Base-by-base conservation (phyloP, 2,888 invertebrate species). In the Ceramica pisi region DNA sequence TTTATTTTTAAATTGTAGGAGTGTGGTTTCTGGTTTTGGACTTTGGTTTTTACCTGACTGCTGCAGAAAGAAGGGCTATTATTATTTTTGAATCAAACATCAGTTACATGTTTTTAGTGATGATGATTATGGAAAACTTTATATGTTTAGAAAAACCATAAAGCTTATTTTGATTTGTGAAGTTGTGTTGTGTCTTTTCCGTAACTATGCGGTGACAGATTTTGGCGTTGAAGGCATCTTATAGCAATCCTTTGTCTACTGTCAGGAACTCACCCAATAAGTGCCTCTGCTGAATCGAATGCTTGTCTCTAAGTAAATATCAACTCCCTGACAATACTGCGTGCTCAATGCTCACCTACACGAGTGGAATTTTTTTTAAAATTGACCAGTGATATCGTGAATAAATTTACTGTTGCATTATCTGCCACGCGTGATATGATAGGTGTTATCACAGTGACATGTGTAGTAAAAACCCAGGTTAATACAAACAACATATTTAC, bases 231-330 rank as follows among this genome's bases (percentile, higher is more conserved):
- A 31, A 21, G 8, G 2, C 6, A 48, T 23, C 3, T 59, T 26
- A 12, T n/a, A 26, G 44, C 46, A n/a, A 53, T 23, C 16, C 21
- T 53, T 31, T 12, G 48, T 55, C 46, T 63, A 57, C 26, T 48
- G 35, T 53, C 55, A 75, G 26, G 31, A 53, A n/a, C 53, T 57
- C 50, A 57, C 48, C 57, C 21, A 67, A 53, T 50, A 72, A 72
- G 21, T 41, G 55, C 57, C 6, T 26, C 41, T 44, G n/a, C 53
- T 44, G 63, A 56, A 57, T 65, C 38, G 23, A 69, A 63, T 31
- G 10, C 57, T 60, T 65, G 67, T 75, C 64, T 72, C 70, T 61
- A 64, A 78, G 66, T 72, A 75, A 81, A 81, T 78, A 70, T 70
- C 71, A 78, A 71, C 62, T 78, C 75, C 46, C 26, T 78, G 35